A percentile compares a stretch with the other conserved stretches of the same genome.
These are phyloP conservation scores for Leptinotarsa haldemani DNA, from an alignment of 2,888 invertebrate species.

Conservation along the genomic window DNA sequence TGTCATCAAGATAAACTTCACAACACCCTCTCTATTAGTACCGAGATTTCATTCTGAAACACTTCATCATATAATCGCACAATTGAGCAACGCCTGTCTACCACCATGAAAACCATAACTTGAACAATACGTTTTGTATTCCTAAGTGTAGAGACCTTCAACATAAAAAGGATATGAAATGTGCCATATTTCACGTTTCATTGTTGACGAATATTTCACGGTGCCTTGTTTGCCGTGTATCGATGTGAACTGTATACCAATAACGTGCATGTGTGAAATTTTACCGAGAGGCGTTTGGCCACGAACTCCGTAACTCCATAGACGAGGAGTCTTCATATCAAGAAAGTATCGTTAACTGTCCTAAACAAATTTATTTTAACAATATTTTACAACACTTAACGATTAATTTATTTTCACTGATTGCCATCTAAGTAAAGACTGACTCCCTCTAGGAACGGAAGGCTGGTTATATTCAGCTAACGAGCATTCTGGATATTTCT, in stretches of 20 bases:
- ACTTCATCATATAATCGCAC: not conserved
- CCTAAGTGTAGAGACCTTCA: constrained; percentile 7
- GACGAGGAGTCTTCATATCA: not conserved
- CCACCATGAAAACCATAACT: not conserved
- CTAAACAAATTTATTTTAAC: too few species aligned
- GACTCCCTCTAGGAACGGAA: too few species aligned
- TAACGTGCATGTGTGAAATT: not conserved
- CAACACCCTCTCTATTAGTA: not conserved
- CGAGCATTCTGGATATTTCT: too few species aligned
- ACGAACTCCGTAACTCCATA: not conserved
- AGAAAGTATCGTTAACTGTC: too few species aligned
- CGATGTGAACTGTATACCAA: constrained; percentile 3
- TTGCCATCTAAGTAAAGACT: too few species aligned
- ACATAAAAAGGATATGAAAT: constrained; percentile 15
- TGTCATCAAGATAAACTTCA: not conserved
- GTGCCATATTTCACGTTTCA: constrained; percentile 23
- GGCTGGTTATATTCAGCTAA: too few species aligned
- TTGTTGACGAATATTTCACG: constrained; percentile 23
- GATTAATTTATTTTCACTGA: too few species aligned
- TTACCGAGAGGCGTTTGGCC: not conserved
- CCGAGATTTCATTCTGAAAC: not conserved
- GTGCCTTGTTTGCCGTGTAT: constrained; percentile 7
- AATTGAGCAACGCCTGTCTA: not conserved
- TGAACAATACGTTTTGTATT: constrained; percentile 8
- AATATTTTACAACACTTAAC: too few species aligned